Percentiles rank a stretch among this genome's conserved stretches.
Evolutionary conservation across 2,797 vertebrate species (phyloP).

Genomic region (Phataginus tetradactyla): DNA sequence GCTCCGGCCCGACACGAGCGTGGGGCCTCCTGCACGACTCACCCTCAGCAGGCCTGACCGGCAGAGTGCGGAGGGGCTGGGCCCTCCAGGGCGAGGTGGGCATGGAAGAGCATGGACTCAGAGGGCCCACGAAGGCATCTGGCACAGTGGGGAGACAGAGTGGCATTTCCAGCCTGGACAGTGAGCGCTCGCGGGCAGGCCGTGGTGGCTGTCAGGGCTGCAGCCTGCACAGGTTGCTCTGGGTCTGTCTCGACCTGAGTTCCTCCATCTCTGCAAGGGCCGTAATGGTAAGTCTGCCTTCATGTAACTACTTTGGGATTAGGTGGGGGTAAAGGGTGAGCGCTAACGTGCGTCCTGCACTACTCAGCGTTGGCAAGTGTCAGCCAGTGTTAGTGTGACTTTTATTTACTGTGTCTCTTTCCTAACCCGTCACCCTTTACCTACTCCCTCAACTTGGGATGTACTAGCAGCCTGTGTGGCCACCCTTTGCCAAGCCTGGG

Average conservation of each 20-base stretch:
- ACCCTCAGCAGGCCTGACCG: neutral
- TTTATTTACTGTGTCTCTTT: neutral
- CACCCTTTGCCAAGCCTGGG: neutral
- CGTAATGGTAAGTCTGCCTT: too few relatives aligned
- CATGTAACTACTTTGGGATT: too few relatives aligned
- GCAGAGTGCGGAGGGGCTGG: neutral
- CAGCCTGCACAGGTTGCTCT: fast-evolving
- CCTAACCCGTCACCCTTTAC: too few relatives aligned
- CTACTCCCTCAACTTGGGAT: neutral
- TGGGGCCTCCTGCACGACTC: neutral
- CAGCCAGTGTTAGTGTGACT: too few relatives aligned
- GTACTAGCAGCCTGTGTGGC: too few relatives aligned
- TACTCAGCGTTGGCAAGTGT: neutral
- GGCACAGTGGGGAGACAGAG: neutral
- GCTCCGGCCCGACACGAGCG: neutral
- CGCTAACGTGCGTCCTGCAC: neutral
- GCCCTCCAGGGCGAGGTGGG: neutral
- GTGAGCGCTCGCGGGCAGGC: fast-evolving
- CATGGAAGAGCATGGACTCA: neutral
- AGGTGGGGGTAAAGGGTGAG: neutral
- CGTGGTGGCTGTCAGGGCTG: too few relatives aligned
- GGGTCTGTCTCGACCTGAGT: fast-evolving
- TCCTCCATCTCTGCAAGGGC: neutral
- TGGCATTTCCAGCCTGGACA: fast-evolving
- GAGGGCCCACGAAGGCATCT: neutral